These are phyloP conservation scores for Ashinkailepas kermadecensis DNA, from an alignment of 2,888 invertebrate genomes.

Conservation along the genomic window DNA sequence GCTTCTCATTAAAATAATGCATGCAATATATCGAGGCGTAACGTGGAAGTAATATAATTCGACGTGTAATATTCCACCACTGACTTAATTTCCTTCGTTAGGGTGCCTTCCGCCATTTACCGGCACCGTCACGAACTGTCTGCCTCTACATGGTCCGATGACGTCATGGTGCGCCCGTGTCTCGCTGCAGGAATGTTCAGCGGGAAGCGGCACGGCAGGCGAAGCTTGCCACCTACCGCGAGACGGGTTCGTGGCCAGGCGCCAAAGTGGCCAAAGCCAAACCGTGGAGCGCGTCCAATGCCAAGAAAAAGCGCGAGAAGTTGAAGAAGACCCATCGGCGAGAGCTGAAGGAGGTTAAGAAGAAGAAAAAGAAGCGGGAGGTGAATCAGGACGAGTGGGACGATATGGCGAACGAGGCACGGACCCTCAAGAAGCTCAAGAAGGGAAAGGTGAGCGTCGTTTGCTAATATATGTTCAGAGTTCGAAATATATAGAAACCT, in stretches of 20 bases:
- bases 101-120: too few relatives aligned
- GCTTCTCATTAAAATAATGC: too few relatives aligned
- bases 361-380: conserved; percentile 47
- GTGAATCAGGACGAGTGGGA: conserved; percentile 39
- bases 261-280: conserved; percentile 50
- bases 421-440: conserved; percentile 76
- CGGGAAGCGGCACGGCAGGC: conserved; percentile 63
- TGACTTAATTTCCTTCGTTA: too few relatives aligned
- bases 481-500: too few relatives aligned
- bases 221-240: conserved; percentile 61
- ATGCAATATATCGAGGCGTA: too few relatives aligned
- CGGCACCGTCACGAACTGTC: too few relatives aligned
- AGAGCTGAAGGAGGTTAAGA: conserved; percentile 47
- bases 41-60: too few relatives aligned
- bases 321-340: conserved; percentile 45
- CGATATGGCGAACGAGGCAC: conserved; percentile 51
- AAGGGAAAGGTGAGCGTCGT: conserved; percentile 57
- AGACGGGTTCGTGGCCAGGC: conserved; percentile 68
- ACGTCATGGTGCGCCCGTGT: neutral
- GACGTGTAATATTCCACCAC: too few relatives aligned
- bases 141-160: too few relatives aligned
- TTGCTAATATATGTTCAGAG: too few relatives aligned
- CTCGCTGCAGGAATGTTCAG: conserved; percentile 54
- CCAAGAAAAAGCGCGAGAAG: conserved; percentile 58
- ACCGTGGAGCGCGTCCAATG: conserved; percentile 61